Base-by-base conservation (phyloP, 2,113 vertebrate species). In the Crotalus horridus region DNA sequence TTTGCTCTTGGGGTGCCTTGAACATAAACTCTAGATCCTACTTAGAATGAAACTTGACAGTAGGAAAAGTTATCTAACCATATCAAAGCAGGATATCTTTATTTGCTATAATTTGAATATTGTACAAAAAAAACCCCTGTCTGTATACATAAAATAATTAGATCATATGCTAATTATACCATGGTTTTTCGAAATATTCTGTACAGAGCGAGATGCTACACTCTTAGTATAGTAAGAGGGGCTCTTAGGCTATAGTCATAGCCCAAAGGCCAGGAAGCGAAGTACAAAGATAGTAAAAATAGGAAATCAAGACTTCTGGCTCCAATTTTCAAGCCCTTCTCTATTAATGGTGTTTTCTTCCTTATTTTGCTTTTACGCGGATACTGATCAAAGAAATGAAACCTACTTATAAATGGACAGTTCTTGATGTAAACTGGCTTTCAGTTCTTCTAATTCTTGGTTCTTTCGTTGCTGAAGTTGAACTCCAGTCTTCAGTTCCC, bases 401-500 rank as follows among this genome's bases (percentile, higher is more conserved):
- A 96, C 98, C 23, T 96, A 98, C 99, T 98, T 99, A 96, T 98
- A 99, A 87, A 97, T 96, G 90, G 97, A 96, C 21, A 99, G 97
- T 93, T 99, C 98, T 64, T 97, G 95, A 15, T 97, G 95, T 1
- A 99, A 98, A 89, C 96, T 98, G 94, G 96, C 98, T 96, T 97
- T 98, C 93, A 99, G 92, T 87, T 98, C 98, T 92, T 99, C 98
- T 93, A 99, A 97, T 89, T 99, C 98, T 93, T 98, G 98, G 81
- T 97, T 99, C 97, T 98, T 99, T 96, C 96, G 98, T 90, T 98
- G 98, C 96, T 99, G 99, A 89, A 99, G 97, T 90, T 97, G 98
- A 0, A 99, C 96, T 43, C 98, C 98, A 0, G 97, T 99, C 96
- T 97, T 99, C 93, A 99, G 96, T 91, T 98, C 97, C 93, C 98